Evolutionary conservation across 2,797 vertebrate genomes (phyloP), one percentile per base, ranked within the genome.

Genomic region (Coregonus sp.): DNA sequence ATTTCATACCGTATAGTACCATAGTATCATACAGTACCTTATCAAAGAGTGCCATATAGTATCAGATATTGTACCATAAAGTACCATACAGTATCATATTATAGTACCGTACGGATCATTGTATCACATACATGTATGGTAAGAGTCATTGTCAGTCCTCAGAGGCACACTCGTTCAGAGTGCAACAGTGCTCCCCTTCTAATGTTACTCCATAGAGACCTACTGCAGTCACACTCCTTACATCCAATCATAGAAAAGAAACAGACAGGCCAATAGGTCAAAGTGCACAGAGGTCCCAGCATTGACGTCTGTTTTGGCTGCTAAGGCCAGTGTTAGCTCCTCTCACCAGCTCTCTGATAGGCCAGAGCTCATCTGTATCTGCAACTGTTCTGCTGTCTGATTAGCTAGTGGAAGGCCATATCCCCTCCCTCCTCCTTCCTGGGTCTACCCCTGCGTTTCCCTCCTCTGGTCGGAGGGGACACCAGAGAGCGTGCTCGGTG

Each of bases 401-500:
- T 63, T 92, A 89, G 81, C 88, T 87, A 79, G 89, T 88, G 33
- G 89, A 89, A 85, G 86, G 82, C 88, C 89, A 91, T 81, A 93
- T 85, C 86, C 91, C 90, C 72, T 92, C 91, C 94, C 0, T 92
- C 93, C 90, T 95, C 91, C 94, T 0, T 92, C 93, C 91, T 95
- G 1, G 90, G 52, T 90, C 96, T 85, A 95, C 92, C 92, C 80
- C 95, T 95, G 80, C 96, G 93, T 77, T 90, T 93, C 52, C 94
- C 92, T 91, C 94, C 88, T 86, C 89, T 89, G 59, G 83, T 78
- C 75, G 73, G 75, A 0, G 82, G 85, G 78, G 87, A 84, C 76
- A 89, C 83, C 29, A 47, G 52, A 9, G 87, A 85, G 78, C 96
- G 91, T 20, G 97, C 97, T 94, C 97, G 96, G 81, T 98, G 96